phyloP scores from a whole-genome alignment of 2,888 invertebrate genomes.

The Caenorhabditis sp. region DNA sequence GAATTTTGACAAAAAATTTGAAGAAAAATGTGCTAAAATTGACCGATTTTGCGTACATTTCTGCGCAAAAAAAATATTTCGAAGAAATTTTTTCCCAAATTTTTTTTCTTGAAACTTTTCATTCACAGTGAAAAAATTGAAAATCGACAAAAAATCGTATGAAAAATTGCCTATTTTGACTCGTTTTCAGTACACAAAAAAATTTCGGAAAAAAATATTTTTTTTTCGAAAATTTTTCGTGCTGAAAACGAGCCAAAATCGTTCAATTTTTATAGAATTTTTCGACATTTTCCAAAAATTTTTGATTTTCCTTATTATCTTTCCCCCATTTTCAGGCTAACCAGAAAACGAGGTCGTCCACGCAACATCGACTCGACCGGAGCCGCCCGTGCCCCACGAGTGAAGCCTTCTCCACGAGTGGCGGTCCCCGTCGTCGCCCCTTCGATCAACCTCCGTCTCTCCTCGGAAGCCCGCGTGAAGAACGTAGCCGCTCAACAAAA shows the following conservation, averaged over 20 bases:
- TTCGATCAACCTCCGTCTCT: no score
- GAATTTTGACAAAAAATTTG: background rate
- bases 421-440: no score
- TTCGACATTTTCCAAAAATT: background rate
- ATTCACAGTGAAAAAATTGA: no score
- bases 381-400: background rate
- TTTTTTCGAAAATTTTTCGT: no score
- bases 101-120: background rate
- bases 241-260: no score
- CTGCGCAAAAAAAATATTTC: no score
- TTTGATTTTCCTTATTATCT: background rate
- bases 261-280: no score
- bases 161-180: no score
- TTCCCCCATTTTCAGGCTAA: background rate
- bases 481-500: background rate
- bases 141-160: no score
- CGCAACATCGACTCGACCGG: background rate
- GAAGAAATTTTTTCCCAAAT: background rate
- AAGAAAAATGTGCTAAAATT: background rate
- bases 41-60: background rate
- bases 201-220: no score
- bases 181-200: no score
- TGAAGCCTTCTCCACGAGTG: background rate
- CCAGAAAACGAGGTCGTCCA: constrained; percentile 25
- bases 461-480: background rate